Evolutionary conservation across 1,140 invertebrate species (phyloP).

Genomic region (Lithobius niger): DNA sequence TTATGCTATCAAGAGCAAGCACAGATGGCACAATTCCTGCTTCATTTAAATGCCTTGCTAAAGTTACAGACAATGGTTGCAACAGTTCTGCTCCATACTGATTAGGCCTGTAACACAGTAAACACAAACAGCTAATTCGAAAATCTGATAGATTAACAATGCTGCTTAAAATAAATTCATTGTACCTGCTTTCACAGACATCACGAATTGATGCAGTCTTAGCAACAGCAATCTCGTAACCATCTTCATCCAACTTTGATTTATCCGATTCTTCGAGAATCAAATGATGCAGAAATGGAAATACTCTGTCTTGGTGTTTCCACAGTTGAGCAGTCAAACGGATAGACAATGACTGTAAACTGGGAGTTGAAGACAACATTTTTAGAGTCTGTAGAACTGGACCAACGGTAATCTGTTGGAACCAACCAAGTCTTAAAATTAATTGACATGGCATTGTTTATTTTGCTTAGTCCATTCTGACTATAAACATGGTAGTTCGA

Average conservation of each 20-base stretch:
- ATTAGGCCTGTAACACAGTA: neutral
- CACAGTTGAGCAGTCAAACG: neutral
- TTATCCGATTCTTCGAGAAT: neutral
- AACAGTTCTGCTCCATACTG: constrained; percentile 2
- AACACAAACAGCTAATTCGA: neutral
- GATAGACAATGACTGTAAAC: neutral
- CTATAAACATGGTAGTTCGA: no score
- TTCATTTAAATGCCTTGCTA: neutral
- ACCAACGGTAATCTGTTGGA: neutral
- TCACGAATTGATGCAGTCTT: neutral
- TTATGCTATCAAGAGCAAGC: constrained; percentile 1
- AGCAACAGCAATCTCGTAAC: neutral
- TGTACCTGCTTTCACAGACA: constrained; percentile 1
- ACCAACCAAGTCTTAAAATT: no score
- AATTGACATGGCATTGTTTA: no score
- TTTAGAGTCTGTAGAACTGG: constrained; percentile 2
- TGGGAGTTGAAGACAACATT: constrained; percentile 1
- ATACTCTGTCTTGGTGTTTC: constrained; percentile 2
- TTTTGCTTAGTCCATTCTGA: no score
- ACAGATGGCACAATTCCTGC: neutral
- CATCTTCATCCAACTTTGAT: neutral
- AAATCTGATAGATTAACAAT: neutral
- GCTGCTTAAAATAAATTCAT: neutral
- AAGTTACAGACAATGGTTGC: neutral
- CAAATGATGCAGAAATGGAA: constrained; percentile 6